Conservation (phyloP, 2,797 vertebrate genomes). For the Epinephelus coioides region DNA sequence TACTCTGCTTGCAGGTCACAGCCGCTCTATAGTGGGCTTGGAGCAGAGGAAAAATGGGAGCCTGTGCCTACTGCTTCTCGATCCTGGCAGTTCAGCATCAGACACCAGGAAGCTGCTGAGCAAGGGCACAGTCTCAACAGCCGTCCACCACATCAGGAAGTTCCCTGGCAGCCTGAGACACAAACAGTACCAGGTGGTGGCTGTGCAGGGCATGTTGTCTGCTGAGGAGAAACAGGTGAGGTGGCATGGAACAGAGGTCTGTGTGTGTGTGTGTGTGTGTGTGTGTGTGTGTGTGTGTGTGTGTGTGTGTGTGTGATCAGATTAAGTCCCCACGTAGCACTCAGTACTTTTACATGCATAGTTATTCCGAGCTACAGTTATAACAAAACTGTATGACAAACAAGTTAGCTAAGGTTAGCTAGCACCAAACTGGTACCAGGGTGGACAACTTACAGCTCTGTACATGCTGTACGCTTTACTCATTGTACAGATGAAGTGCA, state of each 20-base stretch:
- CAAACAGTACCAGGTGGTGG: slow-evolving; percentile 94
- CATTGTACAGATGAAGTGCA: too few relatives aligned
- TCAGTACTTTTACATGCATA: too few relatives aligned
- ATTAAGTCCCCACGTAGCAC: background rate
- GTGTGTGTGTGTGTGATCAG: background rate
- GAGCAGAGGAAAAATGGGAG: slow-evolving; percentile 92
- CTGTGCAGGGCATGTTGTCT: slow-evolving; percentile 87
- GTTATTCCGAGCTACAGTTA: too few relatives aligned
- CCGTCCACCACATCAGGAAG: slow-evolving; percentile 85
- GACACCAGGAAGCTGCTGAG: slow-evolving; percentile 90
- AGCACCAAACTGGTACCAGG: too few relatives aligned
- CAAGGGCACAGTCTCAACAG: slow-evolving; percentile 71
- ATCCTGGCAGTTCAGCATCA: slow-evolving; percentile 87
- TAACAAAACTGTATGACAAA: too few relatives aligned
- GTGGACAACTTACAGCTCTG: too few relatives aligned
- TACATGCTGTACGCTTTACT: too few relatives aligned
- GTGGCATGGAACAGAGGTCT: background rate
- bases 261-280: background rate
- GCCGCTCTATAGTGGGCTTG: slow-evolving; percentile 92
- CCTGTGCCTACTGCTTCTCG: slow-evolving; percentile 91
- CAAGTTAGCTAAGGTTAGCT: too few relatives aligned
- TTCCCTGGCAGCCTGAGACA: slow-evolving; percentile 89
- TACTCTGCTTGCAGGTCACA: slow-evolving; percentile 87
- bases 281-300: too few relatives aligned
- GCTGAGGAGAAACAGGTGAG: slow-evolving; percentile 90